Base-by-base conservation (phyloP, 2,888 invertebrate species). In the Pollenia labialis region DNA sequence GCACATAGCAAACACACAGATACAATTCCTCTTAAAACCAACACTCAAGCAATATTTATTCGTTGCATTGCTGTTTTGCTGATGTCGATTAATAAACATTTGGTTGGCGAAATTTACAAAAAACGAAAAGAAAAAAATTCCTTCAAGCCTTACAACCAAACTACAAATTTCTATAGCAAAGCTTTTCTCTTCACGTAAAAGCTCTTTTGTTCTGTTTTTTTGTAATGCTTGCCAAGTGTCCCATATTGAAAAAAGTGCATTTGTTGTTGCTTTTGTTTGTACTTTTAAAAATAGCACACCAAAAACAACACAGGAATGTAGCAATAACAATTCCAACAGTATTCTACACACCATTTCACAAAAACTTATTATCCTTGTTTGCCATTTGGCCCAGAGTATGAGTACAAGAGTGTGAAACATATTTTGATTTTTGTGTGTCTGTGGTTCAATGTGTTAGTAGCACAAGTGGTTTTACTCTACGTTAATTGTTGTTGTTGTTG, bases 391-490 rank as follows among this genome's bases (percentile, higher is more conserved):
- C 10, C 32, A 32, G 42, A 62, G 9, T 46, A 18, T 11, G 64
- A 46, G 2, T 8, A 58, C 12, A 23, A 58, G 23, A 11, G 32
- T 58, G 48, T 18, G 48, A 66, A 48, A n/a, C 72, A 48, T 23
- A 83, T 50, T 83, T 68, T n/a, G n/a, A 44, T 84, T 77, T 83
- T 68, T 82, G 75, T 82, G 82, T 87, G 84, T 87, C 87, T 87
- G 79, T 84, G 77, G 84, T 84, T 87, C 87, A 87, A 81, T 87
- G 87, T 87, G 87, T 87, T 87, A 87, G 87, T 87, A 84, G 87
- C 77, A 87, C 87, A 87, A 87, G 87, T 87, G 81, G 56, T 75
- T 84, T 84, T 69, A 87, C 84, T 76, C 76, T 74, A 60, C 66
- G 68, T 77, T 62, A 14, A 44, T 68, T 72, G 62, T 64, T 72